phyloP scores from a whole-genome alignment of 2,888 invertebrate genomes.

The Candidula unifasciata region DNA sequence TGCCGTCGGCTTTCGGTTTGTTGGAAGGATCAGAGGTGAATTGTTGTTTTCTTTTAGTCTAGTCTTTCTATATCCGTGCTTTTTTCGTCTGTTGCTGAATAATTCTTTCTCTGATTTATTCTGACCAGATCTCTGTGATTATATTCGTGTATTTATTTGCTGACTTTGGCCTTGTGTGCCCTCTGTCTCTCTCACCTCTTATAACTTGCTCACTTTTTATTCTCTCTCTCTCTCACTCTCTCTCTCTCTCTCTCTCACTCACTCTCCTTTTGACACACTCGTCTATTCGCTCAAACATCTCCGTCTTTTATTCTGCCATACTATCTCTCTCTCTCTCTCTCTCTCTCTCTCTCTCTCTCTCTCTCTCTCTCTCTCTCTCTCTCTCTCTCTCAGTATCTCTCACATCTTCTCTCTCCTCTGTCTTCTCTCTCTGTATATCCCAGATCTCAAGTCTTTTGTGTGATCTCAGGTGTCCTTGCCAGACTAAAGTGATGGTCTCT shows the following conservation, averaged over 20 bases:
- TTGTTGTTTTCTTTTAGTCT: background rate
- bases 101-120: background rate
- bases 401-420: background rate
- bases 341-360: background rate
- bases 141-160: background rate
- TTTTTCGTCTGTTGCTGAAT: background rate
- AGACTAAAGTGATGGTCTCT: too few relatives aligned
- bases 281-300: too few relatives aligned
- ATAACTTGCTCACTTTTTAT: background rate
- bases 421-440: background rate
- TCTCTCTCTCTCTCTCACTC: background rate
- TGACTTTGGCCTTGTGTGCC: background rate
- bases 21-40: conserved; percentile 45
- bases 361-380: background rate
- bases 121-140: background rate
- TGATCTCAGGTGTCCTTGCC: too few relatives aligned
- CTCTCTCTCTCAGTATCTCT: background rate
- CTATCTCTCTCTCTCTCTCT: background rate
- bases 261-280: background rate
- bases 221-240: background rate
- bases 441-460: too few relatives aligned
- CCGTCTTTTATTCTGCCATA: background rate
- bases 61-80: too few relatives aligned
- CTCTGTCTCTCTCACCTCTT: background rate
- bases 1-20: conserved; percentile 47